phyloP scores from a whole-genome alignment of 2,113 vertebrate species.

The Donacobius atricapilla region DNA sequence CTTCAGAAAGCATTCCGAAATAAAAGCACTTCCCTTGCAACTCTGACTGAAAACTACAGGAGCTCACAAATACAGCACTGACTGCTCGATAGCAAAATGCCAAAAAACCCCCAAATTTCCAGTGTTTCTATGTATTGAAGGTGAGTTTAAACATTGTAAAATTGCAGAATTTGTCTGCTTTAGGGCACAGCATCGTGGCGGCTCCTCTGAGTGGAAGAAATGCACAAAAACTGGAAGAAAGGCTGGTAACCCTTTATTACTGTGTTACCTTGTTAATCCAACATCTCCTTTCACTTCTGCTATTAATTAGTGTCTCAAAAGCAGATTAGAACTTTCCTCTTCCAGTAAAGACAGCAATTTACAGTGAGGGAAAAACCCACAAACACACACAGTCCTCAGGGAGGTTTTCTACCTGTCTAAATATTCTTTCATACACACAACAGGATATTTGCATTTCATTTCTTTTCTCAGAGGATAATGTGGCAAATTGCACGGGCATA shows the following conservation, averaged over 20 bases:
- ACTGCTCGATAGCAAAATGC: neutral
- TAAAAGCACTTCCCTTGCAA: rapidly evolving
- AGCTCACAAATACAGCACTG: neutral
- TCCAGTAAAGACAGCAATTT: neutral
- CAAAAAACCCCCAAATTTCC: neutral
- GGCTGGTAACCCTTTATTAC: neutral
- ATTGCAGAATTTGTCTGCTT: neutral
- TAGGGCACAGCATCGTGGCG: neutral
- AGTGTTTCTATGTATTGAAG: neutral
- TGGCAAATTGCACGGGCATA: neutral
- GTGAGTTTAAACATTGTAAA: neutral
- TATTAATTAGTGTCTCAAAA: neutral
- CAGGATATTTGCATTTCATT: neutral
- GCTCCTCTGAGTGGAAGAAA: neutral
- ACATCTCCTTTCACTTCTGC: neutral
- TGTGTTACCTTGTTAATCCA: neutral
- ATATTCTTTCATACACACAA: neutral
- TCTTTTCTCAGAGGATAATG: neutral
- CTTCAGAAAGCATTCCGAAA: neutral
- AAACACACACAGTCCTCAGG: neutral
- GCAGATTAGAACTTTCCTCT: neutral
- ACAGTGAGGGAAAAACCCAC: neutral
- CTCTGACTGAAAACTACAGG: neutral
- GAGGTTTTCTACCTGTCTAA: neutral
- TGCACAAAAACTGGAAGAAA: neutral